Conservation (phyloP, 1,140 invertebrate genomes). For the Chironomus tepperi region DNA sequence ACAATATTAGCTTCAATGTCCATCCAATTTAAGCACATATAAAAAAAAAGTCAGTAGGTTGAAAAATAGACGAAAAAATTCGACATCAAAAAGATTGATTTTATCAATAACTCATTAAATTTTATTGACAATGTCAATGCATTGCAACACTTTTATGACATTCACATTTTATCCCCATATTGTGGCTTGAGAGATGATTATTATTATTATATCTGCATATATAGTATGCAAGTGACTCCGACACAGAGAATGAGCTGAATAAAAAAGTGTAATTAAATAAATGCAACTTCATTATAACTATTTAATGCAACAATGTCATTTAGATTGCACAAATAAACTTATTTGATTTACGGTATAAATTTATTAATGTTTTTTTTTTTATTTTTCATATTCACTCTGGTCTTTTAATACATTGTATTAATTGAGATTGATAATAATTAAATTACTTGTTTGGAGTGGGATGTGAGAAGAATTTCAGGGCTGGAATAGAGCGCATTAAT, state of each 20-base stretch:
- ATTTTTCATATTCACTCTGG: neutral
- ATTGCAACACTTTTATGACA: conserved; percentile 13
- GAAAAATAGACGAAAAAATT: neutral
- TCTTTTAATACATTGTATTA: neutral
- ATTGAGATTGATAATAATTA: conserved; percentile 3
- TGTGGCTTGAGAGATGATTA: neutral
- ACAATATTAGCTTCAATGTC: neutral
- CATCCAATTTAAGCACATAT: no score
- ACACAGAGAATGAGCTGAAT: neutral
- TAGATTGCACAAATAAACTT: neutral
- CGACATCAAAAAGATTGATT: conserved; percentile 2
- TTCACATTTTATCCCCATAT: conserved; percentile 13
- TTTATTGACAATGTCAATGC: neutral
- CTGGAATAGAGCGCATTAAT: no score
- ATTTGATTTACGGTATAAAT: neutral
- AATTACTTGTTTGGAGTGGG: no score
- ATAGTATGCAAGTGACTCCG: no score
- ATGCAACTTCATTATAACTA: neutral
- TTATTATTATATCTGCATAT: neutral
- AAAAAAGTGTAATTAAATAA: conserved; percentile 16
- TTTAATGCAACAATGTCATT: conserved; percentile 20
- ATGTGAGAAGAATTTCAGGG: no score
- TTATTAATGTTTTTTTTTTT: neutral
- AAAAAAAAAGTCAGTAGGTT: neutral
- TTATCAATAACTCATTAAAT: conserved; percentile 1